A percentile compares a stretch with the other conserved stretches of the same genome.
Evolutionary conservation across 2,113 vertebrate genomes (phyloP).

Genomic region (Chrysemys picta): DNA sequence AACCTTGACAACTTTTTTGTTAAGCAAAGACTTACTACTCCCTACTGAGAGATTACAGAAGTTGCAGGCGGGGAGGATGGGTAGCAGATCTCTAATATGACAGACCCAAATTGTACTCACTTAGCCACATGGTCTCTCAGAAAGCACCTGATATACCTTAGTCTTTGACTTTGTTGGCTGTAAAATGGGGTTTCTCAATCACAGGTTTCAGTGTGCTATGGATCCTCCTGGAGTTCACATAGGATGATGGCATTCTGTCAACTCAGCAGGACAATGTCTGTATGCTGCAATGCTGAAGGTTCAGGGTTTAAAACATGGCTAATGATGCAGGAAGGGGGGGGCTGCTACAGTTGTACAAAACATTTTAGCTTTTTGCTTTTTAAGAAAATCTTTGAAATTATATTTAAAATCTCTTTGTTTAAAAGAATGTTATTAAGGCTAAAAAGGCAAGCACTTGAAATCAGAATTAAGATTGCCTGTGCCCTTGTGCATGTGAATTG

Average conservation of each 20-base stretch:
- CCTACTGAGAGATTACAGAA: neutral
- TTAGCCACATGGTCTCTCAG: neutral
- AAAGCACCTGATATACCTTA: neutral
- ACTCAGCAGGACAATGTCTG: neutral
- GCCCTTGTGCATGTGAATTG: neutral
- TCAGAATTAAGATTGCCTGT: neutral
- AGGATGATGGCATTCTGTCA: neutral
- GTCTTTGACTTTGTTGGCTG: neutral
- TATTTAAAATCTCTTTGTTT: neutral
- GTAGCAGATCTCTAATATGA: neutral
- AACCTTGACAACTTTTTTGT: neutral
- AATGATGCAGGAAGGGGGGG: neutral
- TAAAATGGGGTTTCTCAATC: neutral
- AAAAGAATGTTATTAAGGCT: neutral
- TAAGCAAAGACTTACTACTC: neutral
- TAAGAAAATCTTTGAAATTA: neutral
- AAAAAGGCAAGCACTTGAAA: neutral
- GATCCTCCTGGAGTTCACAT: neutral
- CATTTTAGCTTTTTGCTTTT: neutral
- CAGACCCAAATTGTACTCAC: neutral
- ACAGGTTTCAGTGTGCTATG: neutral
- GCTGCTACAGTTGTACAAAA: neutral
- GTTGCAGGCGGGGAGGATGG: neutral
- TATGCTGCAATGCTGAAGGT: neutral
- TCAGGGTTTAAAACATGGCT: neutral